These are phyloP conservation scores for Microctonus brassicae DNA, from an alignment of 2,888 invertebrate genomes.

Conservation along the genomic window DNA sequence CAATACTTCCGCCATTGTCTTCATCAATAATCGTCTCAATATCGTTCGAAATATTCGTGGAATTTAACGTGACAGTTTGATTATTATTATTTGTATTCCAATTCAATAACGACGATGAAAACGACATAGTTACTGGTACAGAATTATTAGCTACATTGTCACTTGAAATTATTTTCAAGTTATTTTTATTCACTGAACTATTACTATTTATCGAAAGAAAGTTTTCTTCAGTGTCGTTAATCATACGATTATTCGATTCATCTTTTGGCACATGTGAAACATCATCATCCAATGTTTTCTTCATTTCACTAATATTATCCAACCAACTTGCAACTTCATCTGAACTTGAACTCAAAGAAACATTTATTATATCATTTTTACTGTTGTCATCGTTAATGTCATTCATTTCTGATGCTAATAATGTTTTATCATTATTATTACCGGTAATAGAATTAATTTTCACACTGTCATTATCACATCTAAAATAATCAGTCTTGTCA, in stretches of 20 bases:
- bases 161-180: background rate
- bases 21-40: background rate
- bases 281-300: background rate
- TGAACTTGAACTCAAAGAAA: background rate
- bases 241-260: background rate
- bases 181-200: background rate
- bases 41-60: background rate
- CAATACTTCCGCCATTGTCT: slow-evolving; percentile 43
- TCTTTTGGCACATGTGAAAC: background rate
- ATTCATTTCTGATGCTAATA: background rate
- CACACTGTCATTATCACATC: background rate
- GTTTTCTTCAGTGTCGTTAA: background rate
- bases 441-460: background rate
- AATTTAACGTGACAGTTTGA: slow-evolving; percentile 10
- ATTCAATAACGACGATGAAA: background rate
- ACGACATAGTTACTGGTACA: background rate
- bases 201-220: background rate
- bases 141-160: background rate
- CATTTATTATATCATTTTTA: background rate
- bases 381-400: slow-evolving; percentile 24
- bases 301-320: background rate
- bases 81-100: background rate
- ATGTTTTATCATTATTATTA: background rate
- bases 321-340: background rate
- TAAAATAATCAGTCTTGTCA: slow-evolving; percentile 15